Evolutionary conservation across 1,140 invertebrate species (phyloP).

Genomic region (Cyrtorhinus lividipennis): DNA sequence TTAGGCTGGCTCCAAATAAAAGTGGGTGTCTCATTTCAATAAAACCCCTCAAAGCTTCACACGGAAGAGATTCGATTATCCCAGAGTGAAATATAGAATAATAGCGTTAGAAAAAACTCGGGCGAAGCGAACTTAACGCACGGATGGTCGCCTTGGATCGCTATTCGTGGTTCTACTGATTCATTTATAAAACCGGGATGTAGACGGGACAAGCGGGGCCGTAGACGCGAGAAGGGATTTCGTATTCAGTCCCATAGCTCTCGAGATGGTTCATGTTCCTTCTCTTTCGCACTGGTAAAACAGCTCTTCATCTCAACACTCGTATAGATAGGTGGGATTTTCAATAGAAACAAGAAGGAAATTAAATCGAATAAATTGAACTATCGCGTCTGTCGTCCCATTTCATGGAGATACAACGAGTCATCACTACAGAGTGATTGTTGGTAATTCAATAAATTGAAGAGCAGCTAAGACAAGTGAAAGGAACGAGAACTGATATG

Average conservation of each 20-base stretch:
- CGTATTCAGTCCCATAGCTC: not conserved
- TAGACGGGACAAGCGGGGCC: too few relatives aligned
- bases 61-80: constrained; percentile 5
- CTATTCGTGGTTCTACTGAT: not conserved
- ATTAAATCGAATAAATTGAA: too few relatives aligned
- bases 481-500: too few relatives aligned
- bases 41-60: constrained; percentile 8
- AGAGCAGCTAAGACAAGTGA: too few relatives aligned
- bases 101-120: not conserved
- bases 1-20: constrained; percentile 4
- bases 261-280: not conserved
- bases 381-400: too few relatives aligned
- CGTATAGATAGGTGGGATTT: too few relatives aligned
- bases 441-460: too few relatives aligned
- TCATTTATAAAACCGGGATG: not conserved
- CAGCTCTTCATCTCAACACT: not conserved
- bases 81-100: constrained; percentile 8
- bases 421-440: too few relatives aligned
- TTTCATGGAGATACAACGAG: too few relatives aligned
- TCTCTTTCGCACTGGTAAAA: not conserved
- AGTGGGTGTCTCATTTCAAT: constrained; percentile 3
- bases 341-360: too few relatives aligned
- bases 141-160: not conserved
- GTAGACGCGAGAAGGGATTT: too few relatives aligned
- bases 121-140: not conserved